Conservation (phyloP, 2,888 invertebrate genomes). For the Ochropleura leucogaster region DNA sequence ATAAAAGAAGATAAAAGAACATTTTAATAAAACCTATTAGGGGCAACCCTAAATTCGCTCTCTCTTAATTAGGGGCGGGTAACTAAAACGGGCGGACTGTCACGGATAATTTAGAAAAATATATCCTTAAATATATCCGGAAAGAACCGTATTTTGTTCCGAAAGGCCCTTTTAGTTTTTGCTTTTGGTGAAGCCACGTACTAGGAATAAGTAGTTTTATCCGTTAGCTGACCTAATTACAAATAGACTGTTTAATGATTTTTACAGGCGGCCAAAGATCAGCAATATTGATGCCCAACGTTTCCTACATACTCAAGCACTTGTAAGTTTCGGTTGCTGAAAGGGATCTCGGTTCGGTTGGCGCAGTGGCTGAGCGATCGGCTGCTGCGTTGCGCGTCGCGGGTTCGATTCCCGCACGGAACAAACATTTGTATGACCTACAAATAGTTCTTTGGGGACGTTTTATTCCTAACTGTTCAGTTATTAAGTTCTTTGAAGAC, state of each 20-base stretch:
- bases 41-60: slow-evolving; percentile 34
- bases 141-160: slow-evolving; percentile 14
- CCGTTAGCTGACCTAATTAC: background rate
- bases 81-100: slow-evolving; percentile 50
- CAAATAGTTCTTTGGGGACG: no score
- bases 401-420: no score
- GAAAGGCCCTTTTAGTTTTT: slow-evolving; percentile 15
- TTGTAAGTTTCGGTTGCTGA: no score
- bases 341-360: no score
- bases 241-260: no score
- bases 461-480: background rate
- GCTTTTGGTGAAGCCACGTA: background rate
- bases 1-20: background rate
- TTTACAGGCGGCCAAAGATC: no score
- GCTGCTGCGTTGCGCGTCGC: no score
- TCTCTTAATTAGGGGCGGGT: slow-evolving; percentile 58
- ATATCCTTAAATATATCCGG: slow-evolving; percentile 25
- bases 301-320: no score
- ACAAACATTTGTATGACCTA: no score
- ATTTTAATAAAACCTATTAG: slow-evolving; percentile 5
- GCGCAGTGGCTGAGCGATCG: no score
- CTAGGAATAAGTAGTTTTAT: background rate
- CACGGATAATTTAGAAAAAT: slow-evolving; percentile 58
- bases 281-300: no score
- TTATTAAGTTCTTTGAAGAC: slow-evolving; percentile 9